phyloP scores from a whole-genome alignment of 2,113 vertebrate species.

The Tautogolabrus adspersus region DNA sequence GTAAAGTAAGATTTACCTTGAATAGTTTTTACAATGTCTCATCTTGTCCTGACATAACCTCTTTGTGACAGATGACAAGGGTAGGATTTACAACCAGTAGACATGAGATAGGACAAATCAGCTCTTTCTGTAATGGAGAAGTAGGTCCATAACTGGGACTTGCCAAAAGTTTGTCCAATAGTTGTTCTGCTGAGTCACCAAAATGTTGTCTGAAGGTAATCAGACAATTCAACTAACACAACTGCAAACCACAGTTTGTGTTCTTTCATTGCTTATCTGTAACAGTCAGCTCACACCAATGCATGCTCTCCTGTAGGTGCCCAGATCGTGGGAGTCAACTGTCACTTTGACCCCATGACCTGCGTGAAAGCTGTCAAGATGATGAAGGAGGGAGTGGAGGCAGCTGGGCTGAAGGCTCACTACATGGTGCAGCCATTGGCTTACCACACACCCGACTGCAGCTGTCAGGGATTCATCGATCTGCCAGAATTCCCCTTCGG shows the following conservation, averaged over 20 bases:
- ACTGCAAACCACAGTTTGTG: constrained; percentile 2
- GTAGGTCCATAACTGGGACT: too few species aligned
- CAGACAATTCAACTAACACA: neutral
- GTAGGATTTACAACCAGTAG: neutral
- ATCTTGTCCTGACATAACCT: constrained; percentile 6
- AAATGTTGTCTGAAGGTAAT: neutral
- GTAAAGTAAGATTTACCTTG: neutral
- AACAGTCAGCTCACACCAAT: constrained; percentile 6
- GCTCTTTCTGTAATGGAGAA: neutral
- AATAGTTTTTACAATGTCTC: neutral
- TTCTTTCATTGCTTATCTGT: constrained; percentile 1
- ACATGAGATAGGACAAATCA: neutral
- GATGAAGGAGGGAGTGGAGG: constrained; percentile 95
- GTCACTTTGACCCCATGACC: constrained; percentile 94
- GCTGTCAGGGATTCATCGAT: constrained; percentile 95
- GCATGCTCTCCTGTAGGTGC: constrained; percentile 84
- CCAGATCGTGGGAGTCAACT: constrained; percentile 94
- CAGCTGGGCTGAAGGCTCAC: constrained; percentile 91
- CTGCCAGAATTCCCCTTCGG: constrained; percentile 98
- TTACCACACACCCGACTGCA: constrained; percentile 94
- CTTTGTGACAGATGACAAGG: neutral
- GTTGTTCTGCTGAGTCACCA: neutral
- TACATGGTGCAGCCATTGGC: constrained; percentile 95
- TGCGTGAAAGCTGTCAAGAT: constrained; percentile 88
- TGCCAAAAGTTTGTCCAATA: neutral